Evolutionary conservation across 2,113 vertebrate genomes (phyloP), one percentile per base, ranked within the genome.

Genomic region (Tamias sibiricus): DNA sequence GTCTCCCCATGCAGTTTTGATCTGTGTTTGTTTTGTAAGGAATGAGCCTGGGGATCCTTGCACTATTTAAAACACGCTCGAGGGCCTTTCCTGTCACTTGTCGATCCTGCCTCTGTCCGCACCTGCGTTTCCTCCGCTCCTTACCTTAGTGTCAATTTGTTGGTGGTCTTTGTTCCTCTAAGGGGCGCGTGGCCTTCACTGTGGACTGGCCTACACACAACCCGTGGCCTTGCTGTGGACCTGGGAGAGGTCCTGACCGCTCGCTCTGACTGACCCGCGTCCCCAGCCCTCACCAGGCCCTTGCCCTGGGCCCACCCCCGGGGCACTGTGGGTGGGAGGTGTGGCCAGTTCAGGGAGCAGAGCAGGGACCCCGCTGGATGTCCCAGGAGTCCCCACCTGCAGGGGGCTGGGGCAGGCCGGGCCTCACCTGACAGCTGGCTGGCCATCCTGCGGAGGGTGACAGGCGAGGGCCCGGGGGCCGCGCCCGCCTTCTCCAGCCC

Each of bases 361-460:
- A 74, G 37, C 14, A 59, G 37, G 30, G 54, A 19, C 59, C 40
- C 22, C 24, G n/a, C n/a, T 16, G 5, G 19, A 3, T 30, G 64
- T 30, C 87, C 49, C 4, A 7, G 54, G 30, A 20, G 72, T 6
- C 42, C n/a, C 4, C 49, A 20, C 37, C 69, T 40, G 44, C n/a
- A 40, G n/a, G 8, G 76, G 54, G 28, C 47, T 44, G 54, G 72
- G n/a, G 44, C 30, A 22, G 72, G 54, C n/a, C 11, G 24, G 74
- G 12, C 14, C 84, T 97, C 84, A 99, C 99, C 99, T 95, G 99
- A 99, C 66, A 99, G 98, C 92, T 99, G 99, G 59, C 99, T 99
- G 95, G 99, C 99, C 99, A 99, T 99, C 89, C 99, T 98, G 71
- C 99, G 99, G 94, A 99, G 98, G 24, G 99, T 99, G 32, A 99